These are phyloP conservation scores for Varanus salvator DNA, from an alignment of 2,113 vertebrate genomes.

Conservation along the genomic window DNA sequence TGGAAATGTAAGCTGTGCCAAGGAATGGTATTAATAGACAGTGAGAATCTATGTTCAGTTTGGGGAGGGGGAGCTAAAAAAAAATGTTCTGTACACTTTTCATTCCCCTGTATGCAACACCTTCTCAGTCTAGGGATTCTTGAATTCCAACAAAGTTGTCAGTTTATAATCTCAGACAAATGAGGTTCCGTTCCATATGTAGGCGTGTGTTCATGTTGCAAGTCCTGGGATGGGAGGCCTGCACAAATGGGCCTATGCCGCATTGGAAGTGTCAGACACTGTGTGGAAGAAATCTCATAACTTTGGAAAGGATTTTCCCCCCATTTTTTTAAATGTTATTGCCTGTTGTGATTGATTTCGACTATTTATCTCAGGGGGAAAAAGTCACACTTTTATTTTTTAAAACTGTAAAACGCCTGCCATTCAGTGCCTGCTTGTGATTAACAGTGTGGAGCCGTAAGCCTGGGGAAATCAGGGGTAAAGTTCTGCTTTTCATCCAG, in stretches of 20 bases:
- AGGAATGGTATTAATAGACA: conserved; percentile 37
- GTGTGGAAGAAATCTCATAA: background rate
- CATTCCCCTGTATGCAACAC: background rate
- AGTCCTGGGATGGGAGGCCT: background rate
- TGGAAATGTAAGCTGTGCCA: conserved; percentile 50
- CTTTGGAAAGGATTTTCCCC: background rate
- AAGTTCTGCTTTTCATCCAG: background rate
- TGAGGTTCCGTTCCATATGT: background rate
- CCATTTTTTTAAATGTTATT: no score
- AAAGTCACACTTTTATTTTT: background rate
- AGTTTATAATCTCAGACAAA: conserved; percentile 16
- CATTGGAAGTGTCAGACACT: background rate
- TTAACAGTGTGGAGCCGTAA: background rate
- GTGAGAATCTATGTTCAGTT: conserved; percentile 12
- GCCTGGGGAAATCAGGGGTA: background rate
- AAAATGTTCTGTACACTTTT: conserved; percentile 20
- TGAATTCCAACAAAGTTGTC: background rate
- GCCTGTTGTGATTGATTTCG: background rate
- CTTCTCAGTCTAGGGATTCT: background rate
- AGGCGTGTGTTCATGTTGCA: background rate
- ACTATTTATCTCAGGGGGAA: background rate
- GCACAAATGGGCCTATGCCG: background rate
- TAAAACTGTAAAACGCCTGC: background rate
- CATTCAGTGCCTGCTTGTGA: background rate
- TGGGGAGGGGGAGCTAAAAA: background rate